These are phyloP conservation scores for Zaprionus taronus DNA, from an alignment of 1,140 invertebrate genomes.

Conservation along the genomic window DNA sequence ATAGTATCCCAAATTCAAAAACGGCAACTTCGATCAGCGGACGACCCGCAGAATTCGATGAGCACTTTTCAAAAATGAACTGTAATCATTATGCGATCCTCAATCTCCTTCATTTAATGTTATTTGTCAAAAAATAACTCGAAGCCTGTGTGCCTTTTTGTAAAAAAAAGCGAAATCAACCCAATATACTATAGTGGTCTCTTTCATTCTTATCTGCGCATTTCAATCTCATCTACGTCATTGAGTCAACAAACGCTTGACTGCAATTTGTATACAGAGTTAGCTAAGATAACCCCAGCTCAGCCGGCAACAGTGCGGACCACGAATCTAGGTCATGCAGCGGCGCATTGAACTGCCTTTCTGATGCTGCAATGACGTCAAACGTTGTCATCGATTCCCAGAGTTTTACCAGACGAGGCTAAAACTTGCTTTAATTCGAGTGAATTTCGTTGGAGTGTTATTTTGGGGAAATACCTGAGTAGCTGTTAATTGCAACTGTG, in stretches of 20 bases:
- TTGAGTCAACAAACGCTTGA: slow-evolving; percentile 21
- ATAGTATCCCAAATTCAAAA: no score
- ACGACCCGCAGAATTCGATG: no score
- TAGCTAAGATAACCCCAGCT: slow-evolving; percentile 22
- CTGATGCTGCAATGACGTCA: slow-evolving; percentile 54
- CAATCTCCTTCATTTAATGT: no score
- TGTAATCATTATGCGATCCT: no score
- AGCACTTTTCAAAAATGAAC: no score
- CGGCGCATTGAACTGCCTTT: slow-evolving; percentile 22
- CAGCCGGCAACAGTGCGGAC: slow-evolving; percentile 7
- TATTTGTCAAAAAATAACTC: no score
- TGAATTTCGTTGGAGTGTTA: slow-evolving; percentile 55
- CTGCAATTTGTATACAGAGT: slow-evolving; percentile 17
- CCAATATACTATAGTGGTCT: no score
- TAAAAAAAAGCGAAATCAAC: no score
- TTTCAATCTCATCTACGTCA: neutral
- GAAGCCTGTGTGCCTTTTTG: no score
- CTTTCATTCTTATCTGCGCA: neutral
- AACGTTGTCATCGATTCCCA: slow-evolving; percentile 21
- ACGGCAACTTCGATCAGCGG: no score
- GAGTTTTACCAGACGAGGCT: slow-evolving; percentile 42
- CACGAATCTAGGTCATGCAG: slow-evolving; percentile 58
- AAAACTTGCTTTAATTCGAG: slow-evolving; percentile 57
- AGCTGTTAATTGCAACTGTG: slow-evolving; percentile 14
- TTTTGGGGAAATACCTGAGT: slow-evolving; percentile 63